phyloP scores from a whole-genome alignment of 2,113 vertebrate genomes.

The Phasianus colchicus region DNA sequence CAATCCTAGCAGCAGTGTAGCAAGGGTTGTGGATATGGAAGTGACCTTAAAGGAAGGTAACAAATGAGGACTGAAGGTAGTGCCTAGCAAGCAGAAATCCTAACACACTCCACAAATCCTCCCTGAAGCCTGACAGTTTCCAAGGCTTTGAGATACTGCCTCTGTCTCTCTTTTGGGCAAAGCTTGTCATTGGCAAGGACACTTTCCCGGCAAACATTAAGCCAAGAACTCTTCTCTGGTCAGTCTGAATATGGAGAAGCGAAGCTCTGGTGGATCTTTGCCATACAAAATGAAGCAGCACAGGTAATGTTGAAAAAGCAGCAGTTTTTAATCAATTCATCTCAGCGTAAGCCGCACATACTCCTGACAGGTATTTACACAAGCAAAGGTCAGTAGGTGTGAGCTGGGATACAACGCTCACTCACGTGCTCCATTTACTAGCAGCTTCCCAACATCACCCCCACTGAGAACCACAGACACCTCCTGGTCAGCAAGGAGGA shows the following conservation, averaged over 20 bases:
- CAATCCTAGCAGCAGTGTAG: background rate
- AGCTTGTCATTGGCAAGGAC: background rate
- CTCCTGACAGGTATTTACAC: background rate
- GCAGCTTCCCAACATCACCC: background rate
- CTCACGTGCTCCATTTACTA: background rate
- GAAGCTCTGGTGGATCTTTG: background rate
- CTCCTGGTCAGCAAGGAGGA: background rate
- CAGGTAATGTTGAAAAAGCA: background rate
- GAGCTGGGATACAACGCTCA: rapidly evolving
- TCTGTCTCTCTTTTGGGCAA: background rate
- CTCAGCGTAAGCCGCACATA: background rate
- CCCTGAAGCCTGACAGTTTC: background rate
- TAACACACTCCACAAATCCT: background rate
- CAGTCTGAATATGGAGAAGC: background rate
- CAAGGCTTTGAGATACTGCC: background rate
- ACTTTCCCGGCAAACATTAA: background rate
- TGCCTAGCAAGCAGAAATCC: background rate
- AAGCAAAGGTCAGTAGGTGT: constrained; percentile 11
- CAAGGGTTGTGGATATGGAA: constrained; percentile 13
- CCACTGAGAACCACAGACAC: background rate
- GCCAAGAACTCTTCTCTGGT: background rate
- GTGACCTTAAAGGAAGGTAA: constrained; percentile 3
- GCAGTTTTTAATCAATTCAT: background rate
- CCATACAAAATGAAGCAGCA: background rate
- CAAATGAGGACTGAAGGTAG: background rate